Conservation (phyloP, 92 coral and sea anemone genomes). For the Epizoanthus fatuus region DNA sequence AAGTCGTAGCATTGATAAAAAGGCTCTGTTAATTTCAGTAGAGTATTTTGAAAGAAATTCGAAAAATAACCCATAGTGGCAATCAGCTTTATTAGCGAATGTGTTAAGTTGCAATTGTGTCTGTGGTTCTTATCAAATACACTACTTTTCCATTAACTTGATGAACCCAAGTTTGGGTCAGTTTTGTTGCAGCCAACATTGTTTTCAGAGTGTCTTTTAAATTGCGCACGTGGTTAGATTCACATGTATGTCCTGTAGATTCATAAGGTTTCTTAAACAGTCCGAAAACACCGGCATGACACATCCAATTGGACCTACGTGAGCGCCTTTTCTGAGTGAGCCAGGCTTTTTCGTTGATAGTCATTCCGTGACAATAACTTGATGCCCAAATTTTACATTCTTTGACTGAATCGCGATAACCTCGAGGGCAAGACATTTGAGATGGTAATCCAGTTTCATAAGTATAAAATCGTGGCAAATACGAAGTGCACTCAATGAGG, state of each 20-base stretch:
- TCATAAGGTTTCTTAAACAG: slow-evolving; percentile 25
- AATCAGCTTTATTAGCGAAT: too few relatives aligned
- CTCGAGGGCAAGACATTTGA: slow-evolving; percentile 53
- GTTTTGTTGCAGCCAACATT: too few relatives aligned
- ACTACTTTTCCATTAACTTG: too few relatives aligned
- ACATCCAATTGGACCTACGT: slow-evolving; percentile 44
- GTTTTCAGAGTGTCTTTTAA: too few relatives aligned
- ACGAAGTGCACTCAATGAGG: slow-evolving; percentile 50
- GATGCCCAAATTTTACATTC: slow-evolving; percentile 59
- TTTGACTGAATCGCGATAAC: slow-evolving; percentile 17
- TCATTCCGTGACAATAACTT: neutral
- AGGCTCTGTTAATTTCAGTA: too few relatives aligned
- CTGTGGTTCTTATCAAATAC: too few relatives aligned
- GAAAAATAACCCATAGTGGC: too few relatives aligned
- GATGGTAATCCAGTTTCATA: slow-evolving; percentile 35
- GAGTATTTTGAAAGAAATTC: too few relatives aligned
- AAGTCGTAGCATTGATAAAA: too few relatives aligned
- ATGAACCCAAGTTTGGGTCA: too few relatives aligned
- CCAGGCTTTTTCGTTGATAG: slow-evolving; percentile 36
- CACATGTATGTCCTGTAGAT: slow-evolving; percentile 34
- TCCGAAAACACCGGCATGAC: slow-evolving; percentile 48
- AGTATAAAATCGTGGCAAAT: slow-evolving; percentile 41
- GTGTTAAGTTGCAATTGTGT: too few relatives aligned
- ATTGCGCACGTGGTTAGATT: slow-evolving; percentile 30
- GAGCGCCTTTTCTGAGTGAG: neutral